A percentile compares a stretch with the other conserved stretches of the same genome.
phyloP scores from a whole-genome alignment of 2,113 vertebrate genomes.

The Nyctibius bracteatus region DNA sequence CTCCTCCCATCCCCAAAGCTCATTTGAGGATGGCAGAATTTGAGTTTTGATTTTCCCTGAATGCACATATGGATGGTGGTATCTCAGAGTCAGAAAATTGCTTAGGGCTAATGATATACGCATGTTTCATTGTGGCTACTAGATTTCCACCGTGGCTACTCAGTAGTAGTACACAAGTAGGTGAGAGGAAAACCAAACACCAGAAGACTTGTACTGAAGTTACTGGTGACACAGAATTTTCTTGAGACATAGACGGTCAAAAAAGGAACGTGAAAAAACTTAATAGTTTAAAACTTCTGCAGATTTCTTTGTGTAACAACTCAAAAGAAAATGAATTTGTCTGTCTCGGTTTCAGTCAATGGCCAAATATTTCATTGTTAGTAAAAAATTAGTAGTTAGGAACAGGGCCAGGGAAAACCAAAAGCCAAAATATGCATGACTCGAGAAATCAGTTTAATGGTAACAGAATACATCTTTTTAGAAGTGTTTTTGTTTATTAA shows the following conservation, averaged over 20 bases:
- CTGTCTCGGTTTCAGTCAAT: not conserved
- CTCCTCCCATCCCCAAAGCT: conserved; percentile 5
- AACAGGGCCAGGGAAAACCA: conserved; percentile 62
- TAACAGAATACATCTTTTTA: conserved; percentile 20
- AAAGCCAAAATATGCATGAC: conserved; percentile 66
- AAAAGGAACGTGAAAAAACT: not conserved
- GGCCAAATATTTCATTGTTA: not conserved
- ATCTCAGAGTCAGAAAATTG: not conserved
- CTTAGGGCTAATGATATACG: not conserved
- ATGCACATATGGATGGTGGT: not conserved
- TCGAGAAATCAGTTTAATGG: conserved; percentile 32
- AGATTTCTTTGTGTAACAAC: not conserved
- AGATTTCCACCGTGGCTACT: not conserved
- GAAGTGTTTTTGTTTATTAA: conserved; percentile 11
- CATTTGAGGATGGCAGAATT: conserved; percentile 44
- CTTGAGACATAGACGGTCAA: not conserved
- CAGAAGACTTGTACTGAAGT: not conserved
- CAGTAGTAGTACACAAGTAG: not conserved
- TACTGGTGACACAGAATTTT: not conserved
- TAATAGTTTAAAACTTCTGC: not conserved
- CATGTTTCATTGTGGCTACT: not conserved
- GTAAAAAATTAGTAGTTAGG: not conserved
- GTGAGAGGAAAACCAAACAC: conserved; percentile 15
- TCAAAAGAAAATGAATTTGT: not conserved
- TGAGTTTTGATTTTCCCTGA: conserved; percentile 71